Evolutionary conservation across 1,140 invertebrate species (phyloP).

Genomic region (Batillaria attramentaria): DNA sequence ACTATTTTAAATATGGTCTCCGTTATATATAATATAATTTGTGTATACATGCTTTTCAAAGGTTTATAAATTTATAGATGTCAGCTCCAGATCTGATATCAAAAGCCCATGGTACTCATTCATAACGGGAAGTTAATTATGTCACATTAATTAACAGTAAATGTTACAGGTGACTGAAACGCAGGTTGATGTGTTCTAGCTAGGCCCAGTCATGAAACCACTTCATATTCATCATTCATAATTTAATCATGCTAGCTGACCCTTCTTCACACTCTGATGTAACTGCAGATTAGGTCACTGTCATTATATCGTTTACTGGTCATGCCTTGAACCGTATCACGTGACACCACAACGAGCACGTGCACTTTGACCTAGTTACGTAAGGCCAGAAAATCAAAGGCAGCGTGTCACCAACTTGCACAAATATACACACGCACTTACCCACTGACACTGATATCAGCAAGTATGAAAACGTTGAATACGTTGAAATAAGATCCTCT

Average conservation of each 20-base stretch:
- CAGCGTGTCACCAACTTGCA: not conserved
- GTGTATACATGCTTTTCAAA: too few relatives aligned
- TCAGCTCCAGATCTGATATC: too few relatives aligned
- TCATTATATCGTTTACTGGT: not conserved
- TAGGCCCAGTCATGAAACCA: too few relatives aligned
- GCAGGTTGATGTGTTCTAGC: too few relatives aligned
- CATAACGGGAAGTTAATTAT: too few relatives aligned
- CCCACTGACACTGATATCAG: constrained; percentile 54
- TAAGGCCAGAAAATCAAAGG: not conserved
- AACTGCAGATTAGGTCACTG: not conserved
- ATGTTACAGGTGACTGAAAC: too few relatives aligned
- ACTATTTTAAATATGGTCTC: too few relatives aligned
- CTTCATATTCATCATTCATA: not conserved
- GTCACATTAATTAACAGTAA: too few relatives aligned
- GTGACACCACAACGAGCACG: constrained; percentile 4
- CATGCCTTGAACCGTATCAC: not conserved
- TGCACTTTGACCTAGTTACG: constrained; percentile 13
- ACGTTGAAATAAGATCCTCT: constrained; percentile 56
- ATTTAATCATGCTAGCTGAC: not conserved
- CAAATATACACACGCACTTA: constrained; percentile 44
- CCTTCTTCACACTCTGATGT: not conserved
- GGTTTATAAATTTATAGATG: too few relatives aligned
- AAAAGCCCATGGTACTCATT: too few relatives aligned
- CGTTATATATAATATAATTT: too few relatives aligned
- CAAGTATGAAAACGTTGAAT: constrained; percentile 46